A percentile compares a stretch with the other conserved stretches of the same genome.
These are phyloP conservation scores for Nesogale talazaci DNA, from an alignment of 2,113 vertebrate genomes.

Conservation along the genomic window DNA sequence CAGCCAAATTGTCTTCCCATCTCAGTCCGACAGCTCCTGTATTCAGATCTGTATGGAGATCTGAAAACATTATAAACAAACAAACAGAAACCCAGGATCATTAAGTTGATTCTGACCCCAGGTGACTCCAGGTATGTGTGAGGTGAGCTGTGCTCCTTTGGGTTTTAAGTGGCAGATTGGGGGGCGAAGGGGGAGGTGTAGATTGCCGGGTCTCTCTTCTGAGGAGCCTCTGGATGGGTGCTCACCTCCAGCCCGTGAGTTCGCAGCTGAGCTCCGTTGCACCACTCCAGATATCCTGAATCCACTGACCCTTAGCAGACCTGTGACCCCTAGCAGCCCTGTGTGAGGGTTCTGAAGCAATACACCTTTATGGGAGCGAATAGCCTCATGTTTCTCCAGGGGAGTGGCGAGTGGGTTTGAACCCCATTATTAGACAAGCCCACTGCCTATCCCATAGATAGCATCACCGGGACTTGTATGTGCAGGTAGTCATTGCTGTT, in stretches of 20 bases:
- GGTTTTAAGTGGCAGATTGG: not conserved
- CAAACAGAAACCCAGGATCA: not conserved
- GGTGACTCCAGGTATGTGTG: not conserved
- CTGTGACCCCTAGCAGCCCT: too few relatives aligned
- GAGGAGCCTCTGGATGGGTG: not conserved
- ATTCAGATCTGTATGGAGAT: not conserved
- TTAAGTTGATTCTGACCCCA: not conserved
- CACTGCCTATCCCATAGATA: too few relatives aligned
- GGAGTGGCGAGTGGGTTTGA: too few relatives aligned
- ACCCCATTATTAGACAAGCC: too few relatives aligned
- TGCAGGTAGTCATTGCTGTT: too few relatives aligned
- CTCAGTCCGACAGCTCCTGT: not conserved
- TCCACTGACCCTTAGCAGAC: rapidly evolving
- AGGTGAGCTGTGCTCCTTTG: not conserved
- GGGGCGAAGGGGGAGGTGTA: not conserved
- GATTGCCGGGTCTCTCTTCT: not conserved
- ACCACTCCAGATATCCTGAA: not conserved
- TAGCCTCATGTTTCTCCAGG: too few relatives aligned
- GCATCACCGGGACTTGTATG: too few relatives aligned
- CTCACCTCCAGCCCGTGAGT: not conserved
- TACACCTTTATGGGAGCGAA: too few relatives aligned
- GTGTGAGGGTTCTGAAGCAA: too few relatives aligned
- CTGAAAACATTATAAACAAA: not conserved
- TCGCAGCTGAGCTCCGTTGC: not conserved
- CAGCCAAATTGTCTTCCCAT: not conserved